phyloP scores from a whole-genome alignment of 2,888 invertebrate genomes.

The Netelia inedita region DNA sequence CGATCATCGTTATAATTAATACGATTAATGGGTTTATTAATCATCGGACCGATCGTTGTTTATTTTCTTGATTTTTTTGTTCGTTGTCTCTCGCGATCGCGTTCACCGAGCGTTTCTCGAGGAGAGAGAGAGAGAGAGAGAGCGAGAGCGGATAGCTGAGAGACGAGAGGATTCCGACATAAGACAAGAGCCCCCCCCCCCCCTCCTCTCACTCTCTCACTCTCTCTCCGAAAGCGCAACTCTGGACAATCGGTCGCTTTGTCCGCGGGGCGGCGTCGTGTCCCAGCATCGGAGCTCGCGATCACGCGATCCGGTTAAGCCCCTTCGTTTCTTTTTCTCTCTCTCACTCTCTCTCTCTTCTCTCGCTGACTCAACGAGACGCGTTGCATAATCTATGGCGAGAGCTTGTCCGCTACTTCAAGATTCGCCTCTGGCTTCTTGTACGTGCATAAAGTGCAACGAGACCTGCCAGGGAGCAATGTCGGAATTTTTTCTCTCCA shows the following conservation, averaged over 20 bases:
- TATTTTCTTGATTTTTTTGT: too few relatives aligned
- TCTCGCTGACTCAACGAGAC: slow-evolving; percentile 61
- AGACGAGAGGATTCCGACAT: not conserved
- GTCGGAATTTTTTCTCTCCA: too few relatives aligned
- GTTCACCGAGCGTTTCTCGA: too few relatives aligned
- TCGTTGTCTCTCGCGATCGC: too few relatives aligned
- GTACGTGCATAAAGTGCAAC: too few relatives aligned
- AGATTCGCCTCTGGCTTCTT: slow-evolving; percentile 23
- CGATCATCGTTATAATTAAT: slow-evolving; percentile 9
- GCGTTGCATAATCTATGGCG: slow-evolving; percentile 63
- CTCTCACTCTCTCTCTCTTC: slow-evolving; percentile 8
- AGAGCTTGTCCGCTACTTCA: slow-evolving; percentile 31
- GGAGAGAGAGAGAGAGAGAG: too few relatives aligned
- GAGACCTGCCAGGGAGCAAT: too few relatives aligned
- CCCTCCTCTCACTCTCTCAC: not conserved
- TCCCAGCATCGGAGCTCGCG: slow-evolving; percentile 28
- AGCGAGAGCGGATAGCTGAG: too few relatives aligned
- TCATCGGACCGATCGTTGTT: not conserved
- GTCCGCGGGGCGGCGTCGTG: slow-evolving; percentile 48
- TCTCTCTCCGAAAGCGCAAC: slow-evolving; percentile 37
- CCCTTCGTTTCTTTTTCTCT: slow-evolving; percentile 11
- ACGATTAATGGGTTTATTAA: not conserved
- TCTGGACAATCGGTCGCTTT: slow-evolving; percentile 56
- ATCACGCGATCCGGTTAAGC: slow-evolving; percentile 26
- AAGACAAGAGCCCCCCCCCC: slow-evolving; percentile 25